These are phyloP conservation scores for Corydoras maculifer DNA, from an alignment of 2,113 vertebrate genomes.

Conservation along the genomic window DNA sequence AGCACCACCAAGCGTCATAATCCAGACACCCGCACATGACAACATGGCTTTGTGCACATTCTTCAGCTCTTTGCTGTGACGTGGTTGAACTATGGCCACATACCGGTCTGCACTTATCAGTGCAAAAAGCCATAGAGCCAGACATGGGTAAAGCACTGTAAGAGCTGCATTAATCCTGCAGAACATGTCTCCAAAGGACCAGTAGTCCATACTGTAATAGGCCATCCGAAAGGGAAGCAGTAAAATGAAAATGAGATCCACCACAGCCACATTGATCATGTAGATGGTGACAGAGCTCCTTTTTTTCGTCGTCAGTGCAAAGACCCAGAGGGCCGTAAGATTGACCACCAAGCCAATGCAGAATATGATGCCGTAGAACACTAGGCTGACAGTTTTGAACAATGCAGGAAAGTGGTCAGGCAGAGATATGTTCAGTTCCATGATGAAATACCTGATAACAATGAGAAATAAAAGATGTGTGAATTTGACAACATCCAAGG, in stretches of 20 bases:
- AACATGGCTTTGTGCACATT: slow-evolving; percentile 81
- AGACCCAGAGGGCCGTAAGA: slow-evolving; percentile 87
- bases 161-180: slow-evolving; percentile 78
- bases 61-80: slow-evolving; percentile 82
- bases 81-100: slow-evolving; percentile 90
- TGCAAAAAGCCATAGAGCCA: slow-evolving; percentile 88
- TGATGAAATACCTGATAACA: slow-evolving; percentile 1
- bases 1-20: slow-evolving; percentile 78
- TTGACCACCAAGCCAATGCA: slow-evolving; percentile 80
- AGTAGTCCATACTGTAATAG: slow-evolving; percentile 73
- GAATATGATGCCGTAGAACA: slow-evolving; percentile 83
- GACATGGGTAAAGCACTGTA: slow-evolving; percentile 87
- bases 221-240: slow-evolving; percentile 82
- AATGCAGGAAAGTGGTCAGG: slow-evolving; percentile 62
- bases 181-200: slow-evolving; percentile 83
- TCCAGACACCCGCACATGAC: slow-evolving; percentile 76
- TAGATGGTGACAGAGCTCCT: slow-evolving; percentile 87
- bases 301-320: slow-evolving; percentile 91
- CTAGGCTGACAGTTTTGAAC: slow-evolving; percentile 70
- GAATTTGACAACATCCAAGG: neutral
- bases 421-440: slow-evolving; percentile 38
- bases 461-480: neutral
- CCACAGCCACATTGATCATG: slow-evolving; percentile 90
- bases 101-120: slow-evolving; percentile 92
- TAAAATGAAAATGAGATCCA: slow-evolving; percentile 81